Evolutionary conservation across 53 echinoderm and acorn worm genomes (phyloP).

Genomic region (Stichopus horrens): DNA sequence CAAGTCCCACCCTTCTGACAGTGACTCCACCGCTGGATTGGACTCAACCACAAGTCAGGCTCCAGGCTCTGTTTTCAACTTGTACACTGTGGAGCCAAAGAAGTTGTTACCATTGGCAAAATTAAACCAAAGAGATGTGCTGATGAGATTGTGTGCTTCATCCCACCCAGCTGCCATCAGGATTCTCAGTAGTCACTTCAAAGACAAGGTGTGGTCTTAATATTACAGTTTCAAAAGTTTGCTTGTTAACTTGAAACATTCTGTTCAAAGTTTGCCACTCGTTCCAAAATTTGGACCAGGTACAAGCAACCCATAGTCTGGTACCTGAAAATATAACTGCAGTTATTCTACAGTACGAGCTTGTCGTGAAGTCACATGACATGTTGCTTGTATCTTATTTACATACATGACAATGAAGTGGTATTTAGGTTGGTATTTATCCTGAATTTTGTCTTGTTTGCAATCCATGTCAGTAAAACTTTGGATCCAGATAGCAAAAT

Average conservation of each 20-base stretch:
- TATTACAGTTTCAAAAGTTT: not conserved
- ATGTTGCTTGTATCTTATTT: no score
- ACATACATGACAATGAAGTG: no score
- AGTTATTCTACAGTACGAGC: no score
- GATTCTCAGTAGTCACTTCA: not conserved
- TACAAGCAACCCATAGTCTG: no score
- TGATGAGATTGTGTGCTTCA: not conserved
- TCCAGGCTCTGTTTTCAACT: not conserved
- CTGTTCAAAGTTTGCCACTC: no score
- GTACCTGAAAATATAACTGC: no score
- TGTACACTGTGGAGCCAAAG: not conserved
- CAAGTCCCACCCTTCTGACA: not conserved
- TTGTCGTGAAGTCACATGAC: no score
- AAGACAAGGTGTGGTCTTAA: not conserved
- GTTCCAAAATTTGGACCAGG: no score
- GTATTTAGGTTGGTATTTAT: no score
- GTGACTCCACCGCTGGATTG: not conserved
- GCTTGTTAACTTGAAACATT: not conserved
- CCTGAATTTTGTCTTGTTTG: no score
- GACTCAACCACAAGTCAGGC: not conserved
- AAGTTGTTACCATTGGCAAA: not conserved
- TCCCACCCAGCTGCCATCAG: not conserved
- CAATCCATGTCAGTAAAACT: no score
- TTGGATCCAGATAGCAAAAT: no score
- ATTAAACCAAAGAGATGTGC: not conserved